Base-by-base conservation (phyloP, 2,888 invertebrate genomes). In the Agriotes lineatus region DNA sequence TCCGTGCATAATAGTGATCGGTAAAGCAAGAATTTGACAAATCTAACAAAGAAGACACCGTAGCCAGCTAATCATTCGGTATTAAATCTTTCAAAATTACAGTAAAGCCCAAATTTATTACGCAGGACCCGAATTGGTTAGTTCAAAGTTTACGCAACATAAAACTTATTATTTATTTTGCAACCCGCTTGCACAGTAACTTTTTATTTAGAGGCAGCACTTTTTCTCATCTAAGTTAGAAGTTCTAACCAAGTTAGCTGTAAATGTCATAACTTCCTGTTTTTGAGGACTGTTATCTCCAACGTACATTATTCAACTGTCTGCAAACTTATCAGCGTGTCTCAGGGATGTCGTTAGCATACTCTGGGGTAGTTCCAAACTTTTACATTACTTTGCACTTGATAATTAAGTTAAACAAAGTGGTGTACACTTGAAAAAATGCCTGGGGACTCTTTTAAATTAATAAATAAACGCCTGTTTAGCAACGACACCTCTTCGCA, bases 181-280 rank as follows among this genome's bases (percentile, higher is more conserved):
- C 45, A 61, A 65, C 54, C 54, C 69, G 54, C 69, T 44, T 69
- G 56, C 56, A 59, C 59, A 60, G 35, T 60, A 69, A 69, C 69
- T 69, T 69, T 65, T 69, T 69, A 69, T 69, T 69, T 69, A 69
- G 48, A 45, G 25, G 54, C 44, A 48, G 57, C 58, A 64, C 69
- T 69, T 69, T 69, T 69, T 69, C 69, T 69, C 69, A 69, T 69
- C 54, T 69, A 69, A 69, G 69, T 69, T 69, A 69, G 64, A 69
- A 69, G 59, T 69, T 69, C 54, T 69, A 69, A 69, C 69, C 64
- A 65, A 69, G 69, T 69, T 69, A 69, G 64, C 69, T 61, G 69
- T 69, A 69, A 69, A 69, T 69, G 69, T 69, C 69, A 69, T 69
- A 69, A 65, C 69, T 69, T 69, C 69, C 69, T 69, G 69, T 69